Evolutionary conservation across 2,113 vertebrate genomes (phyloP).

Genomic region (Nothoprocta pentlandii): DNA sequence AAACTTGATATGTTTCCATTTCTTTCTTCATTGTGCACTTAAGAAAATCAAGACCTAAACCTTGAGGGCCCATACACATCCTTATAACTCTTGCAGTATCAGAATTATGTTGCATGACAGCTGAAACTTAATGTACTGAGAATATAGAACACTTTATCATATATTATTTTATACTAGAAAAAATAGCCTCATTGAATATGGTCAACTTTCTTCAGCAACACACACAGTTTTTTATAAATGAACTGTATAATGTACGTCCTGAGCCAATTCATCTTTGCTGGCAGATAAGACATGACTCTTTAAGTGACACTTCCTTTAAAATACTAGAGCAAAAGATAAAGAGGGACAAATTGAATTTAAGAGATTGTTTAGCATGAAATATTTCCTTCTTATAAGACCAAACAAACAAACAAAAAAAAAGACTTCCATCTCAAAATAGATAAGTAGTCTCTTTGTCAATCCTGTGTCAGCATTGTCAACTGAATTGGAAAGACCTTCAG

Average conservation of each 20-base stretch:
- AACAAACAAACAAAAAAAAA: neutral
- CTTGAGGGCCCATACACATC: neutral
- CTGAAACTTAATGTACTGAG: slow-evolving; percentile 13
- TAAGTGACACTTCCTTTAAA: slow-evolving; percentile 65
- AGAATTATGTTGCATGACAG: slow-evolving; percentile 17
- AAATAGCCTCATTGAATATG: neutral
- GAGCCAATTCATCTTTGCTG: slow-evolving; percentile 52
- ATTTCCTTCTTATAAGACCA: neutral
- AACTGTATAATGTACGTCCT: slow-evolving; percentile 19
- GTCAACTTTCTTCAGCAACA: slow-evolving; percentile 12
- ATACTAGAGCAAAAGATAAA: slow-evolving; percentile 42
- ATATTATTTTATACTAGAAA: neutral
- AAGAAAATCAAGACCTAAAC: neutral
- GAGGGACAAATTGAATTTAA: slow-evolving; percentile 40
- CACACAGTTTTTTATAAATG: slow-evolving; percentile 44
- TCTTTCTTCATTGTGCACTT: neutral
- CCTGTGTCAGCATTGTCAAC: slow-evolving; percentile 37
- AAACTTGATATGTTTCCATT: neutral
- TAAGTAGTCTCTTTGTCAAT: neutral
- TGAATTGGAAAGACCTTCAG: slow-evolving; percentile 26
- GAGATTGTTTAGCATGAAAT: slow-evolving; percentile 35
- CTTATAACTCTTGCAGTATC: neutral
- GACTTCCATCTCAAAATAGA: slow-evolving; percentile 15
- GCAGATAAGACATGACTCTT: slow-evolving; percentile 38
- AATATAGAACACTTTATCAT: slow-evolving; percentile 29